Evolutionary conservation across 2,113 vertebrate species (phyloP), one percentile per base, ranked within the genome.

Genomic region (Amphiprion ocellaris): DNA sequence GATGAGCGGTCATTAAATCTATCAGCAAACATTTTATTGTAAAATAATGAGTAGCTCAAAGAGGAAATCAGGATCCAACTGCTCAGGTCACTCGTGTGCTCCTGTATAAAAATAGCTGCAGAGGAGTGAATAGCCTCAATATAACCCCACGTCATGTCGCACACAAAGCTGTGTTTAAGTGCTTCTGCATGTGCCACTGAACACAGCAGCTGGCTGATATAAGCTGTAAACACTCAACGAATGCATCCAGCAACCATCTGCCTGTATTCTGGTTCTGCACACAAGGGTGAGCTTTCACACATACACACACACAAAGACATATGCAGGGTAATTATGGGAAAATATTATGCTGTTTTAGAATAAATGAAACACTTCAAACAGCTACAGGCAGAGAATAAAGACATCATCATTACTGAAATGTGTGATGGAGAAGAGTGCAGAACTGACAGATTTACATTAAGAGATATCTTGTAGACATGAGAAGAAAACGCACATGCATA

Each of bases 1-100:
- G 83, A 90, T 82, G 75, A 82, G 79, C 77, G 70, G 84, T 67
- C 87, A 90, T 92, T 90, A 86, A 80, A 85, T 74, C 70, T 60
- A 58, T 55, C 60, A 66, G 55, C 12, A 8, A 52, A 47, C 17
- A 33, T 79, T 72, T 89, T 41, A 77, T 69, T 21, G 54, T 63
- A 58, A 85, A 79, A 74, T 17, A 33, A 10, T 50, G 24, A 47
- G 56, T 39, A 28, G 4, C 41, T 75, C 28, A 24, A 26, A 63
- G 72, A 79, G 86, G 81, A 89, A 89, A 90, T 90, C 70, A 68
- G 79, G 73, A 82, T 89, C 77, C 86, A 89, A 56, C 58, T 14
- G 23, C 52, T 63, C 61, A 58, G 76, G 75, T 82, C 81, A 41
- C 39, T 69, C 37, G 39, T 69, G 55, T 53, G 53, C 33, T 72